Conservation (phyloP, 2,113 vertebrate species). For the Elachura formosa region DNA sequence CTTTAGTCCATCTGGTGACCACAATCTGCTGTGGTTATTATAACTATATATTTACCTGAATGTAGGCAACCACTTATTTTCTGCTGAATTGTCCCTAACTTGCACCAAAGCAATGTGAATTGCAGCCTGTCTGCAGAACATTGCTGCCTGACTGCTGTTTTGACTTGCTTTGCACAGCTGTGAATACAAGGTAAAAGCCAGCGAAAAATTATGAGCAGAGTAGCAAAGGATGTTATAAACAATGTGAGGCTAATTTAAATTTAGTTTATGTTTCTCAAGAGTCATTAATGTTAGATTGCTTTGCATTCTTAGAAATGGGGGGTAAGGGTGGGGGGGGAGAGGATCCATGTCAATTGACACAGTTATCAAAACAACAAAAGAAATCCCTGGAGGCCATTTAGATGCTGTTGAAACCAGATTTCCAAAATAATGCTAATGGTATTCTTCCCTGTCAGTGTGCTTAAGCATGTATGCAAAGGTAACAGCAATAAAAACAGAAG, state of each 20-base stretch:
- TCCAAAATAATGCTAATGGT: neutral
- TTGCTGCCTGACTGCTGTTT: neutral
- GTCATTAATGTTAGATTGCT: neutral
- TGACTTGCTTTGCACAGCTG: neutral
- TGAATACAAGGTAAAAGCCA: constrained; percentile 12
- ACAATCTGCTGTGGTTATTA: neutral
- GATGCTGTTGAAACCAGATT: neutral
- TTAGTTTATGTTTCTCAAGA: neutral
- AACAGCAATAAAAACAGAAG: neutral
- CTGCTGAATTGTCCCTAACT: neutral
- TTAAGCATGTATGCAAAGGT: neutral
- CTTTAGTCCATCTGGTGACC: neutral
- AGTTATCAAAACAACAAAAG: constrained; percentile 40
- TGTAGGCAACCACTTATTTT: neutral
- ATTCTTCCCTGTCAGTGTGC: neutral
- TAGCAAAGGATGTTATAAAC: neutral
- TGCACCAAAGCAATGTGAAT: neutral
- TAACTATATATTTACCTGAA: neutral
- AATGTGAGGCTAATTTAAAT: neutral
- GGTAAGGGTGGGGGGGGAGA: neutral
- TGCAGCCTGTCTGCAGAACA: neutral
- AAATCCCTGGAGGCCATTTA: neutral
- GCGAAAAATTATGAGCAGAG: neutral
- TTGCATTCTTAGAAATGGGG: neutral
- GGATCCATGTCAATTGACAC: neutral